phyloP scores from a whole-genome alignment of 2,888 invertebrate species.

The Rosalia funebris region DNA sequence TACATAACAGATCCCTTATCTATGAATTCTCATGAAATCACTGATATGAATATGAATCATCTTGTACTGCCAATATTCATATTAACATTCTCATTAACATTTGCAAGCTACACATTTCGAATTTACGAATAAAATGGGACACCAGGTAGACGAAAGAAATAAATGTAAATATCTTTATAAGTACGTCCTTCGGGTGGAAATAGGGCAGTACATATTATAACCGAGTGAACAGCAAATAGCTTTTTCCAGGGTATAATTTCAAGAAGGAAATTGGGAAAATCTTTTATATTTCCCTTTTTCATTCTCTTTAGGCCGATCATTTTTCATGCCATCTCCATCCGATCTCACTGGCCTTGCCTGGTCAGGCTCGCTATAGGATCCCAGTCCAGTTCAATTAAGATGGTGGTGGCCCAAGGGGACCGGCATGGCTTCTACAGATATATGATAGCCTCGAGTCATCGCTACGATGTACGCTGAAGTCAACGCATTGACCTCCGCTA shows the following conservation, averaged over 20 bases:
- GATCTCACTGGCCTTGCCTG: constrained; percentile 52
- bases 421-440: constrained; percentile 42
- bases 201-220: constrained; percentile 27
- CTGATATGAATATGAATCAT: no score
- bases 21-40: no score
- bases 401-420: constrained; percentile 59
- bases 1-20: no score
- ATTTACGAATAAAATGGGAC: no score
- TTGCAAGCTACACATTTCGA: no score
- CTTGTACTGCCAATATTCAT: no score
- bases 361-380: constrained; percentile 47
- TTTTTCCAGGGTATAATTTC: constrained; percentile 63
- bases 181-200: constrained; percentile 21
- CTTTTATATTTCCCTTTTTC: constrained; percentile 64
- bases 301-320: constrained; percentile 65
- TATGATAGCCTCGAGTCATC: constrained; percentile 29
- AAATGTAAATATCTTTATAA: constrained; percentile 16
- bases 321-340: constrained; percentile 65
- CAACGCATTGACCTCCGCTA: constrained; percentile 31
- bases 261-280: constrained; percentile 65
- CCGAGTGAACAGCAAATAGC: constrained; percentile 56
- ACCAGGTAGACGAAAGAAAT: neutral
- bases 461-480: constrained; percentile 10
- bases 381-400: constrained; percentile 64
- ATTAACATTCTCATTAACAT: no score